Base-by-base conservation (phyloP, 2,888 invertebrate genomes). In the Latheticus oryzae region DNA sequence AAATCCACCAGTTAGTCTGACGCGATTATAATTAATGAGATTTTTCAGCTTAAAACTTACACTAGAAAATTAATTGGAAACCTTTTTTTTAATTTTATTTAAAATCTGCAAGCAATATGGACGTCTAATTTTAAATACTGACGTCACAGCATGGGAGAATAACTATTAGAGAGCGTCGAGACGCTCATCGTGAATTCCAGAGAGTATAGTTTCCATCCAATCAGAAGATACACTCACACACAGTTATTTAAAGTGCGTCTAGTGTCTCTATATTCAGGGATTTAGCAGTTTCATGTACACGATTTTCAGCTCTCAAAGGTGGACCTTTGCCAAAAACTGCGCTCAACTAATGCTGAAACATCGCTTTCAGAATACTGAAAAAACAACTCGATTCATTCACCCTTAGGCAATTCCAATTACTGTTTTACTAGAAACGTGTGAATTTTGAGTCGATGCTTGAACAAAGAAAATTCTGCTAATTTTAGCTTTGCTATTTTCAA, bases 241-340 rank as follows among this genome's bases (percentile, higher is more conserved):
- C 42, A 21, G 56, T 42, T 56, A 56, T 56, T 57, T 52, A 58
- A 57, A 57, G 57, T 57, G 26, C 35, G 26, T 43, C 32, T 32
- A 33, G 54, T 13, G 23, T 24, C 37, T 45, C 47, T 51, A 42
- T 56, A 43, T 56, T 50, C 43, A 40, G 51, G 38, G 38, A 51
- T 52, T 45, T 43, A 32, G 26, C 17, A 23, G 42, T 56, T 38
- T 7, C 37, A 35, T 30, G 37, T 58, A 40, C 48, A 60, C 43
- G 50, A 59, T 67, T 64, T 61, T 64, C 62, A 60, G 55, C 62
- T 61, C 60, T 61, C 54, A 59, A 61, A 64, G 59, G 65, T 69
- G 65, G 67, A 65, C 55, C 60, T 63, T 63, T 64, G 69, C 69
- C 69, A 69, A 57, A n/a, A n/a, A 57, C 54, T 47, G 43, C 38